phyloP scores from a whole-genome alignment of 2,113 vertebrate species.

The Aptenodytes forsteri region DNA sequence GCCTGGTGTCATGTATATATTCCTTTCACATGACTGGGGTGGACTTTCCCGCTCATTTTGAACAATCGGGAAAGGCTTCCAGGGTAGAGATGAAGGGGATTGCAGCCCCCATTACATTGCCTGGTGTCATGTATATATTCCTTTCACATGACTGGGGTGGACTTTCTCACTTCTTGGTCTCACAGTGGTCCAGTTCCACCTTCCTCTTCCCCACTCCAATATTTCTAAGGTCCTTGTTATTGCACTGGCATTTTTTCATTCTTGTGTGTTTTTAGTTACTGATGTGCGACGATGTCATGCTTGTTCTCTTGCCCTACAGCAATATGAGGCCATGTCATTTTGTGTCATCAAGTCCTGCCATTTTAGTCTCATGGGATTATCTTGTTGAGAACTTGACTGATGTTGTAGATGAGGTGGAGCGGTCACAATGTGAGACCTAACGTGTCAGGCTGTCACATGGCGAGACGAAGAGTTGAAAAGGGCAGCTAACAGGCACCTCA shows the following conservation, averaged over 20 bases:
- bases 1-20: background rate
- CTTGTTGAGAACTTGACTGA: background rate
- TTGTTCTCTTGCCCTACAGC: background rate
- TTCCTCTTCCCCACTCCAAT: background rate
- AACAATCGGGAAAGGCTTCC: background rate
- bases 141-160: background rate
- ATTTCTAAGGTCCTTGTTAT: background rate
- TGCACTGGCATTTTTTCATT: background rate
- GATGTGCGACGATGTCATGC: background rate
- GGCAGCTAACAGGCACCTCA: background rate
- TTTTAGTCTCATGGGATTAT: background rate
- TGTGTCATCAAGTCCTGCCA: background rate
- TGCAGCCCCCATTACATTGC: background rate
- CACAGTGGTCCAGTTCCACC: background rate
- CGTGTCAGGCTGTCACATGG: background rate
- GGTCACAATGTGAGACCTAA: background rate
- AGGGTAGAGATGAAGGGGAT: background rate
- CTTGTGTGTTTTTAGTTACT: background rate
- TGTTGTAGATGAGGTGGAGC: background rate
- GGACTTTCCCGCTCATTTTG: background rate
- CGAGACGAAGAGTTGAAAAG: background rate
- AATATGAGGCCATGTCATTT: background rate
- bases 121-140: background rate
- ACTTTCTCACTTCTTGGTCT: background rate
- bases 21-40: background rate